phyloP scores from a whole-genome alignment of 2,797 vertebrate species.

The Rhynchotus rufescens region DNA sequence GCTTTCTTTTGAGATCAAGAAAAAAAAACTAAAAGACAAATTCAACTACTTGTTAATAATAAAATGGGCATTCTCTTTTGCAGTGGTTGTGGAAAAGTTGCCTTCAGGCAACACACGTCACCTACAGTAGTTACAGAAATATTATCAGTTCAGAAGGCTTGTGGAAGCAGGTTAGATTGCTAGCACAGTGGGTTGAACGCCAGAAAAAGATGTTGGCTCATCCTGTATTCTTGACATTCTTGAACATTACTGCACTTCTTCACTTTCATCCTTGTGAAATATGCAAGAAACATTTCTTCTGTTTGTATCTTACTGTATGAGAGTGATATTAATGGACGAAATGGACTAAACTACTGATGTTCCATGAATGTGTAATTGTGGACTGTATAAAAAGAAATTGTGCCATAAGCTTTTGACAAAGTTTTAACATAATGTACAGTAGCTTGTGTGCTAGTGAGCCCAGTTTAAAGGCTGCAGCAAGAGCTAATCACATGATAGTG shows the following conservation, averaged over 20 bases:
- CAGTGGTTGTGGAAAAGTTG: slow-evolving; percentile 26
- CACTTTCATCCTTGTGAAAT: slow-evolving; percentile 74
- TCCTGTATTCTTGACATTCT: slow-evolving; percentile 54
- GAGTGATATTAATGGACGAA: slow-evolving; percentile 10
- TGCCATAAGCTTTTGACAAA: slow-evolving; percentile 65
- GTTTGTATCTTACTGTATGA: slow-evolving; percentile 51
- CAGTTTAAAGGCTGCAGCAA: slow-evolving; percentile 47
- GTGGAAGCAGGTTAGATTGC: slow-evolving; percentile 18
- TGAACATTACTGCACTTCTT: slow-evolving; percentile 65
- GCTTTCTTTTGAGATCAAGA: neutral
- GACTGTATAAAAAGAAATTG: slow-evolving; percentile 47
- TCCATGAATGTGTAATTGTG: slow-evolving; percentile 56
- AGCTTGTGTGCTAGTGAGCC: slow-evolving; percentile 64
- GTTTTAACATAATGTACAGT: slow-evolving; percentile 48
- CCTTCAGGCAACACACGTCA: slow-evolving; percentile 23
- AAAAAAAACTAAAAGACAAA: neutral
- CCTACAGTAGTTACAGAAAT: neutral
- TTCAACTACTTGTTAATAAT: slow-evolving; percentile 21
- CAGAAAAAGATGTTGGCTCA: slow-evolving; percentile 29
- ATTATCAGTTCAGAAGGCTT: slow-evolving; percentile 9
- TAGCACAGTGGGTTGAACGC: slow-evolving; percentile 11
- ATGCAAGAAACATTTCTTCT: slow-evolving; percentile 58
- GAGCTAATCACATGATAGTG: slow-evolving; percentile 9
- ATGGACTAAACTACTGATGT: slow-evolving; percentile 9
- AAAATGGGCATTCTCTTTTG: neutral